Percentiles rank a stretch among this genome's conserved stretches.
phyloP scores from a whole-genome alignment of 2,888 invertebrate species.

The Carpatolechia fugitivella region DNA sequence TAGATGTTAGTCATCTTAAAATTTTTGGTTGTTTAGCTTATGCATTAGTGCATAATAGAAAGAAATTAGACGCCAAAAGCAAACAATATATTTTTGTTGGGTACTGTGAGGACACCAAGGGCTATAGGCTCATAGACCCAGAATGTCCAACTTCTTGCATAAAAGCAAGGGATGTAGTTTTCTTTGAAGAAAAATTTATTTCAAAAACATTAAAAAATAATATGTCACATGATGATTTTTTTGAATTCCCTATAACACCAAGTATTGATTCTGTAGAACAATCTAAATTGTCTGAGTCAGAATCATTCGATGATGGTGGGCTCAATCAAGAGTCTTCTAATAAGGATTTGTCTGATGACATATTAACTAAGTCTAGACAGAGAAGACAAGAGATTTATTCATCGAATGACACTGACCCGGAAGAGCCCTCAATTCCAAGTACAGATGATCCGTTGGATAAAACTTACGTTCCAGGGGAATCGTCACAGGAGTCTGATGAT shows the following conservation, averaged over 20 bases:
- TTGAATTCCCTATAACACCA: background rate
- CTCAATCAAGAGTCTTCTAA: background rate
- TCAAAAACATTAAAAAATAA: background rate
- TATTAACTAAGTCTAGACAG: background rate
- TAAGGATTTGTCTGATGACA: slow-evolving; percentile 11
- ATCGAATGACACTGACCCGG: slow-evolving; percentile 3
- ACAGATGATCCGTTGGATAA: slow-evolving; percentile 11
- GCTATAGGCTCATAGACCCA: slow-evolving; percentile 21
- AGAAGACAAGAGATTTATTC: background rate
- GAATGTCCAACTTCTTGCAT: slow-evolving; percentile 14
- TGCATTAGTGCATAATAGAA: slow-evolving; percentile 19
- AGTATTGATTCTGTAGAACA: background rate
- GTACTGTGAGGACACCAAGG: slow-evolving; percentile 12
- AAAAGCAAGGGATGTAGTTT: slow-evolving; percentile 20
- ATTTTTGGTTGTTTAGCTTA: slow-evolving; percentile 23
- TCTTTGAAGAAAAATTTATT: slow-evolving; percentile 16
- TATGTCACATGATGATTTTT: slow-evolving; percentile 14
- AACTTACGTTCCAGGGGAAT: slow-evolving; percentile 16
- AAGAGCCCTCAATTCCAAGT: background rate
- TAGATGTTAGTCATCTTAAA: slow-evolving; percentile 7
- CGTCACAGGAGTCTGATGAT: background rate
- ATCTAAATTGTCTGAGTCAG: background rate
- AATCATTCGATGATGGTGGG: slow-evolving; percentile 1
- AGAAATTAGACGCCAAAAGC: slow-evolving; percentile 21
- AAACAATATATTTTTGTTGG: too few species aligned